Conservation (phyloP, 2,113 vertebrate genomes). For the Thamnaconus septentrionalis region DNA sequence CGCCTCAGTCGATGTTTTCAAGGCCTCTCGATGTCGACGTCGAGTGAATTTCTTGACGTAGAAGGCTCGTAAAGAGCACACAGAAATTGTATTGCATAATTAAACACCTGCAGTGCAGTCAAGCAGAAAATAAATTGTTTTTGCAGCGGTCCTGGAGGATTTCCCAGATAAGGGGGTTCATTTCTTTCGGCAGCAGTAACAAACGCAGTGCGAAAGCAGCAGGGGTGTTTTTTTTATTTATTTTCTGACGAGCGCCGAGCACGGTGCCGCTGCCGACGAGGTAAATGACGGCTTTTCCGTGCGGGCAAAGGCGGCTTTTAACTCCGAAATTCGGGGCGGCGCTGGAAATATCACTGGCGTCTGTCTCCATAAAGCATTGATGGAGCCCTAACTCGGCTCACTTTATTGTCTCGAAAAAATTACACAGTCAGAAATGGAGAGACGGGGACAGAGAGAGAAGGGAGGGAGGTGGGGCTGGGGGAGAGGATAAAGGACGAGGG, state of each 20-base stretch:
- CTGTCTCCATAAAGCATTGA: constrained; percentile 66
- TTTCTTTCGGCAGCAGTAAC: constrained; percentile 17
- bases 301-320: constrained; percentile 48
- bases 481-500: constrained; percentile 17
- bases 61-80: background rate
- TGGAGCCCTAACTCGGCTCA: constrained; percentile 55
- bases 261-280: constrained; percentile 26
- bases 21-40: too few species aligned
- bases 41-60: too few species aligned
- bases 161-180: constrained; percentile 20
- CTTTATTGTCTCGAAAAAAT: constrained; percentile 60
- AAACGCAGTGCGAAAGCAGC: constrained; percentile 26
- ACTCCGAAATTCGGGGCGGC: constrained; percentile 48
- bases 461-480: constrained; percentile 5
- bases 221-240: background rate
- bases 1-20: background rate
- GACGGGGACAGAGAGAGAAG: constrained; percentile 12
- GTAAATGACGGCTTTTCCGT: constrained; percentile 57
- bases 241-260: constrained; percentile 22
- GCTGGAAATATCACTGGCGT: constrained; percentile 58
- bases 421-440: constrained; percentile 33
- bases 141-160: constrained; percentile 41
- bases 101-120: constrained; percentile 12
- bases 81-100: constrained; percentile 30
- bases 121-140: constrained; percentile 28